Percentiles rank a stretch among this genome's conserved stretches.
Conservation (phyloP, 1,140 invertebrate species). For the Schlechtendalia chinensis region DNA sequence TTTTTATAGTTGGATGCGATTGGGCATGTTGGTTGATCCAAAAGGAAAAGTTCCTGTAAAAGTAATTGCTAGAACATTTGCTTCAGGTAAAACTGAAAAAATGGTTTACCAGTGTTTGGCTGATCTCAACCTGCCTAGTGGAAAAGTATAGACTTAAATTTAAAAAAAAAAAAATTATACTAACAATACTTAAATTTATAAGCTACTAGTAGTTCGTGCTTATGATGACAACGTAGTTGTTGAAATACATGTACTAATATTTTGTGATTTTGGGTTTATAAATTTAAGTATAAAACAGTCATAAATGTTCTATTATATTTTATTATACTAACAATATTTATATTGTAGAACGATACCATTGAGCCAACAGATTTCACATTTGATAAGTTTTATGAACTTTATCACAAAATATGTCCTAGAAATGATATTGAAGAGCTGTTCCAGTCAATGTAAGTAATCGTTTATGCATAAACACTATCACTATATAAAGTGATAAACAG, state of each 20-base stretch:
- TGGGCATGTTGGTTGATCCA: conserved; percentile 88
- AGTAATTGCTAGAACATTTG: conserved; percentile 95
- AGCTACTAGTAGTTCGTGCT: no score
- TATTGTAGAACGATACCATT: conserved; percentile 82
- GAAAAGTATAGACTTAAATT: conserved; percentile 69
- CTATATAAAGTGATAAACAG: neutral
- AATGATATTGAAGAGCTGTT: conserved; percentile 99
- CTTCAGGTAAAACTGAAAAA: conserved; percentile 97
- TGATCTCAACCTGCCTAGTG: conserved; percentile 89
- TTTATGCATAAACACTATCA: neutral
- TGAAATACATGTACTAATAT: no score
- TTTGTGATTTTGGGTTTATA: no score
- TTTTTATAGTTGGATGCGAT: conserved; percentile 89
- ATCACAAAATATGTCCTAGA: conserved; percentile 98
- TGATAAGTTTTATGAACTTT: conserved; percentile 97
- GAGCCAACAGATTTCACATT: conserved; percentile 94
- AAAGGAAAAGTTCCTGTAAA: conserved; percentile 96
- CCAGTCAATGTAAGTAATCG: conserved; percentile 83
- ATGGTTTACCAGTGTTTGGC: conserved; percentile 95
- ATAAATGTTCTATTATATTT: no score
- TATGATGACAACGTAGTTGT: no score
- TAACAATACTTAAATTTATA: conserved; percentile 51
- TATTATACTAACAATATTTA: neutral
- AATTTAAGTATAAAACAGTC: no score
- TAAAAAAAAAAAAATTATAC: neutral